Evolutionary conservation across 2,888 invertebrate species (phyloP).

Genomic region (Lydus trimaculatus): DNA sequence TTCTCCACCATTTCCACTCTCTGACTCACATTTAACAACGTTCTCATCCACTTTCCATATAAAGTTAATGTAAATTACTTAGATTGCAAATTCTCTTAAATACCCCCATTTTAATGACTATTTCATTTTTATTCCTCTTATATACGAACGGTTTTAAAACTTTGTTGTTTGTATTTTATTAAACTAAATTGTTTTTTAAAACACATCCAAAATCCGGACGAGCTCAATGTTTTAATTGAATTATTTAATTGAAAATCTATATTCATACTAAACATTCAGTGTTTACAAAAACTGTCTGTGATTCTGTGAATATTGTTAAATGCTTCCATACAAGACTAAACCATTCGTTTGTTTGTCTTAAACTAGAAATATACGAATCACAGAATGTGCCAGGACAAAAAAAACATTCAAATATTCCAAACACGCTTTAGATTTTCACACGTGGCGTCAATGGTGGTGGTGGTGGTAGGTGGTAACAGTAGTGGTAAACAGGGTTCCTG

Average conservation of each 20-base stretch:
- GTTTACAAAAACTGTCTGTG: not conserved
- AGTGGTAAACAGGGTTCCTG: slow-evolving; percentile 10
- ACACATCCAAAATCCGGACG: not conserved
- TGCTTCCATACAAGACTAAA: not conserved
- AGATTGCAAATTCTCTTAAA: slow-evolving; percentile 37
- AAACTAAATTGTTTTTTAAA: slow-evolving; percentile 33
- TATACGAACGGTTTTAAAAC: slow-evolving; percentile 9
- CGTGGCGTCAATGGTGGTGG: not conserved
- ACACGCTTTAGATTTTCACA: slow-evolving; percentile 22
- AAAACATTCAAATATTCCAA: slow-evolving; percentile 13
- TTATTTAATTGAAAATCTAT: not conserved
- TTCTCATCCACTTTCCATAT: slow-evolving; percentile 24
- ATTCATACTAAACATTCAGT: not conserved
- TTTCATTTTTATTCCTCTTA: slow-evolving; percentile 35
- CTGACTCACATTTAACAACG: slow-evolving; percentile 15
- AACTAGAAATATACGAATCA: not conserved
- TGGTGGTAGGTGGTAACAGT: not conserved
- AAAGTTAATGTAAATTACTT: slow-evolving; percentile 39
- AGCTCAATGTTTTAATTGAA: not conserved
- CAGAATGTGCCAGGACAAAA: not conserved
- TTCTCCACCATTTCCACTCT: slow-evolving; percentile 13
- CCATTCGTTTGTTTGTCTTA: not conserved
- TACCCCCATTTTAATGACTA: slow-evolving; percentile 29
- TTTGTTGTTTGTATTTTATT: slow-evolving; percentile 20
- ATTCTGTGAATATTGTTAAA: not conserved